Percentiles rank a stretch among this genome's conserved stretches.
Evolutionary conservation across 2,113 vertebrate species (phyloP).

Genomic region (Pterophyllum scalare): DNA sequence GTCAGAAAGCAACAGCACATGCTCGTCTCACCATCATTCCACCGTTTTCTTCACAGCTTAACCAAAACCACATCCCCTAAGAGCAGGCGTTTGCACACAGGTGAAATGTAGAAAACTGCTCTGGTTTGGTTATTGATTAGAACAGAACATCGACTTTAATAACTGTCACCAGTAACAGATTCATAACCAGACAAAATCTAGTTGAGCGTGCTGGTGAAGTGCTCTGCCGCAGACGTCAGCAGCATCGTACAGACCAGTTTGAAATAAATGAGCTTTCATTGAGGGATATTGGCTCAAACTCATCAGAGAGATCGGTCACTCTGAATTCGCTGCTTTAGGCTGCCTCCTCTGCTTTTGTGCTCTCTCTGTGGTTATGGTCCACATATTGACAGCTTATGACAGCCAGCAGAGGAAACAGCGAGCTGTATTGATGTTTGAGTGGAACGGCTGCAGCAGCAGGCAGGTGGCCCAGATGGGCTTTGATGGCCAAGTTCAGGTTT

Average conservation of each 20-base stretch:
- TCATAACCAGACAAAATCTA: background rate
- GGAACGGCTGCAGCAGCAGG: conserved; percentile 16
- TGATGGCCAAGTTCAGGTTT: conserved; percentile 26
- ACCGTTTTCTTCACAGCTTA: background rate
- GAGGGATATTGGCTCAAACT: background rate
- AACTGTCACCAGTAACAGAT: background rate
- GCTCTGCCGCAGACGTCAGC: background rate
- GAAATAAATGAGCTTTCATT: background rate
- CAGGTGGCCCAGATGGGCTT: conserved; percentile 40
- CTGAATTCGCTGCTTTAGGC: background rate
- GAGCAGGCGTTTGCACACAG: too few species aligned
- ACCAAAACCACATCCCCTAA: background rate
- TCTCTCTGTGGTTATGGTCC: background rate
- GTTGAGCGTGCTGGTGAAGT: background rate
- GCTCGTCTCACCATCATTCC: background rate
- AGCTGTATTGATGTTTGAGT: conserved; percentile 32
- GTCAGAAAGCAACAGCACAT: background rate
- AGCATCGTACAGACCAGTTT: too few species aligned
- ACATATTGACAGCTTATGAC: conserved; percentile 42
- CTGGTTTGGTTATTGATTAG: background rate
- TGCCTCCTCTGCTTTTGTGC: background rate
- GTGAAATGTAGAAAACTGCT: background rate
- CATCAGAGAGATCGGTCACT: background rate
- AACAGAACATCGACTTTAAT: background rate
- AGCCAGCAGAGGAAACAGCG: conserved; percentile 12